A percentile compares a stretch with the other conserved stretches of the same genome.
These are phyloP conservation scores for Hymenopus coronatus DNA, from an alignment of 2,888 invertebrate genomes.

Conservation along the genomic window DNA sequence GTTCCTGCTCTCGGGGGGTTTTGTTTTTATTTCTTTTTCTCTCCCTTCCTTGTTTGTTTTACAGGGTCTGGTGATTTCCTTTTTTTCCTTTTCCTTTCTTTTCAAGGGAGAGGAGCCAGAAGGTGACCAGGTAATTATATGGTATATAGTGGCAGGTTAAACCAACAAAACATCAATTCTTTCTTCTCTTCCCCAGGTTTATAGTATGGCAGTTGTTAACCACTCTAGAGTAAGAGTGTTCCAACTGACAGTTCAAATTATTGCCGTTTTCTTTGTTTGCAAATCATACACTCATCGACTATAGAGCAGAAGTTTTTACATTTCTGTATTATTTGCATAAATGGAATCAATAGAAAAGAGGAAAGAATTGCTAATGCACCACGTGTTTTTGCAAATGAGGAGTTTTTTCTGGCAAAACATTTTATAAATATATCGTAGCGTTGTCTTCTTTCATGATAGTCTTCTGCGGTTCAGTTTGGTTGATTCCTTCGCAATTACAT, in stretches of 20 bases:
- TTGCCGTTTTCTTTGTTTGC: background rate
- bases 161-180: conserved; percentile 30
- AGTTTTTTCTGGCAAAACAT: too few species aligned
- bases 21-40: background rate
- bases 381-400: too few species aligned
- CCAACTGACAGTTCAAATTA: background rate
- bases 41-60: background rate
- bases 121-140: conserved; percentile 30
- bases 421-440: too few species aligned
- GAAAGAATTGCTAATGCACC: too few species aligned
- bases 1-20: conserved; percentile 11
- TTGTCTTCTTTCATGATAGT: too few species aligned
- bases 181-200: background rate
- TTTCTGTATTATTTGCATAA: too few species aligned
- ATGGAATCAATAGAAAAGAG: too few species aligned
- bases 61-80: background rate
- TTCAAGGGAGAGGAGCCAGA: background rate
- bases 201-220: background rate
- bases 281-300: background rate
- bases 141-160: conserved; percentile 18
- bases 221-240: background rate
- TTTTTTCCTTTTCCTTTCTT: background rate
- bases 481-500: too few species aligned
- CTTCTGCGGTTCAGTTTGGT: too few species aligned
- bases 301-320: too few species aligned